Base-by-base conservation (phyloP, 2,113 vertebrate genomes). In the Cephalopholis sonnerati region DNA sequence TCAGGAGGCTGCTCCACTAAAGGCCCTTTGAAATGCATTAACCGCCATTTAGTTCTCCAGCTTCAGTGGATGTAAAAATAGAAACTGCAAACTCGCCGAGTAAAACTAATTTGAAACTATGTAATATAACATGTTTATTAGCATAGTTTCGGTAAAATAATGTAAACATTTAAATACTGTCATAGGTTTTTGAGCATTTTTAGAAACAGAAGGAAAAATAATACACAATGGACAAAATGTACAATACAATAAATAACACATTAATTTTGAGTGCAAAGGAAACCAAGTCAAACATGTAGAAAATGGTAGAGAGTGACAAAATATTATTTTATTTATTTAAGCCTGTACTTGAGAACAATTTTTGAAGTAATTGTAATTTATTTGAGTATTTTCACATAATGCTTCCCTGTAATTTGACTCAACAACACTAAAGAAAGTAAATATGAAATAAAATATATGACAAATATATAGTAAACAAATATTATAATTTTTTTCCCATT, bases 1-100 rank as follows among this genome's bases (percentile, higher is more conserved):
- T 77, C 74, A 89, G 66, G 18, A 53, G 17, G 48, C 53, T 67
- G 48, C 39, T 66, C 7, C 61, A 44, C 48, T 66, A 2, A 75
- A 70, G 74, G 46, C 46, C 46, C 24, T 68, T 65, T 36, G 15
- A 70, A 69, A 76, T 3, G 44, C 57, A 0, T 51, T 13, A 44
- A 5, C 36, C 9, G 55, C 18, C 46, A 59, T 46, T 77, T 36
- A 51, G 44, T 41, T 66, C 39, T n/a, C 17, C 66, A 71, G 50
- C 36, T 77, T 24, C 48, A 68, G 5, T 13, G 15, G 3, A 53
- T n/a, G 0, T 7, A 53, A 82, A 55, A n/a, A 22, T 27, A 3
- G 4, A 7, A 22, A 64, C 36, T 73, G 16, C 18, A 24, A 41
- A 39, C 27, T n/a, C n/a, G n/a, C n/a, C n/a, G 4, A 22, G 16